phyloP scores from a whole-genome alignment of 2,888 invertebrate species.

The Drosophila tanythrix region DNA sequence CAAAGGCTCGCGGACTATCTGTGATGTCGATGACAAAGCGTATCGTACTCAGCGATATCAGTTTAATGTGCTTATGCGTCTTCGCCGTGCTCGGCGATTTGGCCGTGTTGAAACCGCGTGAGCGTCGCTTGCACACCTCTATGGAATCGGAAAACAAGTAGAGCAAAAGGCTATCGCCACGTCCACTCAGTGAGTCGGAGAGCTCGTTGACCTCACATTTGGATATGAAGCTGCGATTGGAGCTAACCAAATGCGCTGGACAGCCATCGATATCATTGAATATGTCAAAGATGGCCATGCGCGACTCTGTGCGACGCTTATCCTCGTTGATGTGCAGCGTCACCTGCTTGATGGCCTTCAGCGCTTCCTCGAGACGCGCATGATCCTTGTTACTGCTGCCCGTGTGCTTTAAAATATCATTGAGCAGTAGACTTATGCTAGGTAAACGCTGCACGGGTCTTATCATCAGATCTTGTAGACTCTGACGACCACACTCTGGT shows the following conservation, averaged over 20 bases:
- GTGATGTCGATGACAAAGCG: slow-evolving; percentile 96
- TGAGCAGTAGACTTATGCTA: slow-evolving; percentile 96
- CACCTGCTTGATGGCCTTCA: slow-evolving; percentile 95
- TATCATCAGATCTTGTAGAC: slow-evolving; percentile 97
- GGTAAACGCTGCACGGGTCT: slow-evolving; percentile 99
- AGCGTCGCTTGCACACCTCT: slow-evolving; percentile 95
- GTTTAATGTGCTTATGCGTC: slow-evolving; percentile 95
- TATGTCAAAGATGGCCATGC: slow-evolving; percentile 98
- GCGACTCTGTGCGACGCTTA: slow-evolving; percentile 97
- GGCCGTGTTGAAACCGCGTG: slow-evolving; percentile 89
- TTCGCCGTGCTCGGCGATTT: slow-evolving; percentile 92
- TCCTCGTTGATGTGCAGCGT: slow-evolving; percentile 99
- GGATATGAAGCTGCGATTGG: slow-evolving; percentile 94
- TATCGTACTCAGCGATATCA: slow-evolving; percentile 94
- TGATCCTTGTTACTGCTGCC: slow-evolving; percentile 95
- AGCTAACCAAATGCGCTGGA: slow-evolving; percentile 96
- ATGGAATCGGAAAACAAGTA: slow-evolving; percentile 97
- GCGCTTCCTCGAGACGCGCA: slow-evolving; percentile 92
- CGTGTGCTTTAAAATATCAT: slow-evolving; percentile 97
- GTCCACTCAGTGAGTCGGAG: slow-evolving; percentile 92
- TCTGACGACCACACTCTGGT: slow-evolving; percentile 98
- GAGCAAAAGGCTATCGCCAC: slow-evolving; percentile 94
- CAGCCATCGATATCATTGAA: slow-evolving; percentile 99
- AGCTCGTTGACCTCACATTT: slow-evolving; percentile 95
- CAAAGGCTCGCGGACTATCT: slow-evolving; percentile 95